phyloP scores from a whole-genome alignment of 2,113 vertebrate species.

The Mastomys natalensis region DNA sequence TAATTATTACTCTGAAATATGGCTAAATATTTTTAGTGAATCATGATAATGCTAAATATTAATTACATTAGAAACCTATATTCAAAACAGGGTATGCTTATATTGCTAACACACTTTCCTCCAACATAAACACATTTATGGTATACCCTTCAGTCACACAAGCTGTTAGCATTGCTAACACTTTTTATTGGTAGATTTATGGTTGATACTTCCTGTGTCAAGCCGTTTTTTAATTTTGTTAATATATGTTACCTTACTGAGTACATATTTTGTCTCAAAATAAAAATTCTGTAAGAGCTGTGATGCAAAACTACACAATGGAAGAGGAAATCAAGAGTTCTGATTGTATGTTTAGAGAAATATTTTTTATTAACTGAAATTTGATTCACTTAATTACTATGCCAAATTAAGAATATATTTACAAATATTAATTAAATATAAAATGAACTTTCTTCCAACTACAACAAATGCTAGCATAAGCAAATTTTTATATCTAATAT shows the following conservation, averaged over 20 bases:
- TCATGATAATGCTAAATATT: neutral
- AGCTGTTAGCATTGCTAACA: neutral
- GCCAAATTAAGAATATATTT: slow-evolving; percentile 1
- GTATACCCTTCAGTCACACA: neutral
- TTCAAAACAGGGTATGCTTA: neutral
- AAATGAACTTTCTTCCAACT: slow-evolving; percentile 43
- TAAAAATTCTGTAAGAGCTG: slow-evolving; percentile 25
- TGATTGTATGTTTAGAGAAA: neutral
- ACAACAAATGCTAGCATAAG: neutral
- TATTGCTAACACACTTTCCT: neutral
- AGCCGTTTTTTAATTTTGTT: neutral
- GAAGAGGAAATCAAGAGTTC: neutral
- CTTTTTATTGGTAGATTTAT: neutral
- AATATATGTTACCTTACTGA: neutral
- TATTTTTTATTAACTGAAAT: slow-evolving; percentile 44
- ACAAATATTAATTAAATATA: slow-evolving; percentile 30
- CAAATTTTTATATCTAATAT: slow-evolving; percentile 11
- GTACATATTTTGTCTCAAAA: slow-evolving; percentile 39
- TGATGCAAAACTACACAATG: neutral
- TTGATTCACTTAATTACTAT: neutral
- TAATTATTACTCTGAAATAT: neutral
- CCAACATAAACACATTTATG: neutral
- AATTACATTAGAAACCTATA: slow-evolving; percentile 39
- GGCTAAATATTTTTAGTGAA: neutral
- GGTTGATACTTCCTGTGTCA: neutral